Percentiles rank a stretch among this genome's conserved stretches.
These are phyloP conservation scores for Galaxias olidus DNA, from an alignment of 2,797 vertebrate genomes.

Conservation along the genomic window DNA sequence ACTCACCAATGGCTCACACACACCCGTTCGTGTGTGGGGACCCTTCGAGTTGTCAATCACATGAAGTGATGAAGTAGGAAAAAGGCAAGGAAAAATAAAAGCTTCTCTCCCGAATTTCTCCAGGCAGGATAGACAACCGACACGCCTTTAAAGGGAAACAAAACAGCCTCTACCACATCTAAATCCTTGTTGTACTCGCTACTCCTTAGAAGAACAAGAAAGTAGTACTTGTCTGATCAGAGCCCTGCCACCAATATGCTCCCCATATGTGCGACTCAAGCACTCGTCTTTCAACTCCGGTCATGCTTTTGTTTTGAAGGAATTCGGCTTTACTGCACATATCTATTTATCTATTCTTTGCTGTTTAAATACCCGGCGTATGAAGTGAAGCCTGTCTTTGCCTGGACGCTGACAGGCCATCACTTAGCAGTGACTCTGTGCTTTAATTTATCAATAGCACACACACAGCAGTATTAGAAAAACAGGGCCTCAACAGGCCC, in stretches of 20 bases:
- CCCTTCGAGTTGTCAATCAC: slow-evolving; percentile 66
- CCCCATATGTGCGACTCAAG: slow-evolving; percentile 66
- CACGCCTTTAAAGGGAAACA: slow-evolving; percentile 70
- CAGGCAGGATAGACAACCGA: slow-evolving; percentile 55
- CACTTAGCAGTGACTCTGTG: slow-evolving; percentile 42
- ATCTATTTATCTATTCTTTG: slow-evolving; percentile 49
- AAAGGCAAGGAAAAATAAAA: slow-evolving; percentile 28
- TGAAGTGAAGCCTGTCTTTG: slow-evolving; percentile 30
- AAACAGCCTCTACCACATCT: slow-evolving; percentile 72
- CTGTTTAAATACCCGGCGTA: slow-evolving; percentile 33
- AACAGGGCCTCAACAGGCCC: slow-evolving; percentile 21
- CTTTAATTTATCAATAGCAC: slow-evolving; percentile 51
- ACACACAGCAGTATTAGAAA: slow-evolving; percentile 29
- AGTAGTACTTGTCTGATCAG: slow-evolving; percentile 52
- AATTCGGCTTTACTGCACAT: slow-evolving; percentile 49
- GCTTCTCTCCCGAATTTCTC: slow-evolving; percentile 51
- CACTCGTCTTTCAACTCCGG: slow-evolving; percentile 49
- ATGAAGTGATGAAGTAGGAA: slow-evolving; percentile 50
- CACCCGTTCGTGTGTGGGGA: slow-evolving; percentile 59
- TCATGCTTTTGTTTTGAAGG: slow-evolving; percentile 55
- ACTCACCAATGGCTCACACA: slow-evolving; percentile 51
- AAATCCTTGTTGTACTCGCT: slow-evolving; percentile 59
- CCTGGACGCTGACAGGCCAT: slow-evolving; percentile 47
- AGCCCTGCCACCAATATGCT: slow-evolving; percentile 67
- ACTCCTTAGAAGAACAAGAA: slow-evolving; percentile 43